A percentile compares a stretch with the other conserved stretches of the same genome.
These are phyloP conservation scores for Asarcornis scutulata DNA, from an alignment of 2,113 vertebrate species.

Conservation along the genomic window DNA sequence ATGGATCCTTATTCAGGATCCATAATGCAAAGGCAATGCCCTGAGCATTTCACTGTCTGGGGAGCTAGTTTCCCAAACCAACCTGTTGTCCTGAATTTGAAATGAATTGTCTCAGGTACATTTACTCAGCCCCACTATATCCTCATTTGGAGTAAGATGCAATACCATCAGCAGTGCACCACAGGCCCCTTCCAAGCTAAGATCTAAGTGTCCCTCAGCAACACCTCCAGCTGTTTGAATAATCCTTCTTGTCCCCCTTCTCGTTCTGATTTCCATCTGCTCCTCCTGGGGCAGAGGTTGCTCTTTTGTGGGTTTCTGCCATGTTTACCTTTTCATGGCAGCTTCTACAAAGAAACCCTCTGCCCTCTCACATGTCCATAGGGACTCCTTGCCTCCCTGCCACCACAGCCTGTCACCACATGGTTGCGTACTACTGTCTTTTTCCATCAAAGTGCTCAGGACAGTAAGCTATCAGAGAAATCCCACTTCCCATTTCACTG, in stretches of 20 bases:
- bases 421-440: neutral
- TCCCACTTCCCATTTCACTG: neutral
- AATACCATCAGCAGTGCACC: neutral
- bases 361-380: neutral
- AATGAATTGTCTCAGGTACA: neutral
- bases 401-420: neutral
- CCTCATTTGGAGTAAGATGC: neutral
- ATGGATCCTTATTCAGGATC: neutral
- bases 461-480: neutral
- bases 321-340: neutral
- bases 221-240: neutral
- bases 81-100: neutral
- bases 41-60: neutral
- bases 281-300: neutral
- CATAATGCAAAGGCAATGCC: accelerated
- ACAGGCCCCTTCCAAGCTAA: neutral
- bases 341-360: neutral
- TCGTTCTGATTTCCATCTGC: neutral
- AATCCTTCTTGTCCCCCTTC: neutral
- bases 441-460: neutral
- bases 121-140: neutral
- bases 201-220: neutral
- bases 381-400: neutral
- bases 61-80: neutral
- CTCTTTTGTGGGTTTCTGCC: neutral